Evolutionary conservation across 2,113 vertebrate species (phyloP), one percentile per base, ranked within the genome.

Genomic region (Montifringilla adamsi): DNA sequence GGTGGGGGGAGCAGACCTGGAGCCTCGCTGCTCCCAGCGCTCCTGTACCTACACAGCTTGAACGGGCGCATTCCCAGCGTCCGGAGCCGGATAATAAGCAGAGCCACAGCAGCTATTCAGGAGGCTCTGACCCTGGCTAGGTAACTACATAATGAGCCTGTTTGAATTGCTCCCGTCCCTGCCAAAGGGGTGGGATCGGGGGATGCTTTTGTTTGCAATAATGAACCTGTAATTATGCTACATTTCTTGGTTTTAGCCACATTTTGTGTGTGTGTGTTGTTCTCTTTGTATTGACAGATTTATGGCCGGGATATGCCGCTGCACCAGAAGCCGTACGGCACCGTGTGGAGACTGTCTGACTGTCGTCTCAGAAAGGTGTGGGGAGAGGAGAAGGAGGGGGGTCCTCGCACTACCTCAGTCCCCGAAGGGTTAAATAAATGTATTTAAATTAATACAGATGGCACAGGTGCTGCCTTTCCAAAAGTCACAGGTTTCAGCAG

Each of bases 181-280:
- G 97, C 97, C 97, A 97, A 97, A 97, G 93, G 97, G 96, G 97
- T 97, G 96, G 97, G 96, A 96, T 96, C 85, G 6, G 72, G 96
- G 94, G 97, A 96, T 94, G 97, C 97, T 97, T 97, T 97, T 97
- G 97, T 97, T 97, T 97, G 96, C 96, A 93, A 1, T 97, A 97
- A 97, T 97, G 97, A 97, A 97, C 97, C 97, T 97, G 96, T 97
- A 97, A 97, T 97, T 97, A 97, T 91, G 96, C 95, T 96, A 72
- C 96, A 96, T 97, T 97, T 97, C 97, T 97, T 94, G 97, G 97
- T 93, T 97, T 97, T 96, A 97, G 92, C 92, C 85, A 46, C 97
- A 95, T 97, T 97, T 97, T 96, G 96, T 95, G 72, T 91, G 93
- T 94, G 96, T 26, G 91, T 83, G 95, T 92, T 96, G 97, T 96